Conservation (phyloP, 1,140 invertebrate species). For the Brachionus asplanchnoidis region DNA sequence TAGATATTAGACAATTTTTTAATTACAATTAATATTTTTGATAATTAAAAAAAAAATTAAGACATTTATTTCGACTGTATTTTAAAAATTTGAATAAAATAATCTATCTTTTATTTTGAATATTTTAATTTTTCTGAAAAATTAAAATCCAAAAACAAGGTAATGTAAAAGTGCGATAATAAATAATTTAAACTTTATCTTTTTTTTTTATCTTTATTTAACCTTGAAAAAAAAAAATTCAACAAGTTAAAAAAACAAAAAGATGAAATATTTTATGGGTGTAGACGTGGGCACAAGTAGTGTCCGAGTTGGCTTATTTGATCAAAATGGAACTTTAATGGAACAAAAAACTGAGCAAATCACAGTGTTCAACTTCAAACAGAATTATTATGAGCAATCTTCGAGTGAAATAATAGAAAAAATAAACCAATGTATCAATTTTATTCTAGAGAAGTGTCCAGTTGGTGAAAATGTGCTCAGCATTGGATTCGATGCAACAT, state of each 20-base stretch:
- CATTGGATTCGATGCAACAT: slow-evolving; percentile 92
- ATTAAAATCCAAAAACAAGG: not conserved
- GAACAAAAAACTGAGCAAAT: slow-evolving; percentile 65
- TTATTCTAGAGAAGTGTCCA: slow-evolving; percentile 49
- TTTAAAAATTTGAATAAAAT: not conserved
- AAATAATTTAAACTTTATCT: not conserved
- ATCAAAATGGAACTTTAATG: slow-evolving; percentile 68
- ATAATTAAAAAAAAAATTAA: not conserved
- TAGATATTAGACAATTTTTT: not conserved
- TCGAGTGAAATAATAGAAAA: slow-evolving; percentile 80
- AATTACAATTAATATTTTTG: not conserved
- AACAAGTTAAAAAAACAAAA: not conserved
- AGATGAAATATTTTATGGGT: slow-evolving; percentile 66
- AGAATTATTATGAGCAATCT: slow-evolving; percentile 83
- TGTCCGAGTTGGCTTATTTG: slow-evolving; percentile 69
- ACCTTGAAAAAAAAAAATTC: not conserved
- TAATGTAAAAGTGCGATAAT: not conserved
- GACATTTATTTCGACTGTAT: not conserved
- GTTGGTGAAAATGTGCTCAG: slow-evolving; percentile 65
- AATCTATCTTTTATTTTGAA: not conserved
- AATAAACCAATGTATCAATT: slow-evolving; percentile 66
- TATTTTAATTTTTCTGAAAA: not conserved
- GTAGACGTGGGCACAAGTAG: slow-evolving; percentile 89
- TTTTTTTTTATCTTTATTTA: no score
- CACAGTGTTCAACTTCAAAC: slow-evolving; percentile 70